Percentiles rank a stretch among this genome's conserved stretches.
Evolutionary conservation across 23 tunicate species (phyloP).

Genomic region (Halocynthia roretzi): DNA sequence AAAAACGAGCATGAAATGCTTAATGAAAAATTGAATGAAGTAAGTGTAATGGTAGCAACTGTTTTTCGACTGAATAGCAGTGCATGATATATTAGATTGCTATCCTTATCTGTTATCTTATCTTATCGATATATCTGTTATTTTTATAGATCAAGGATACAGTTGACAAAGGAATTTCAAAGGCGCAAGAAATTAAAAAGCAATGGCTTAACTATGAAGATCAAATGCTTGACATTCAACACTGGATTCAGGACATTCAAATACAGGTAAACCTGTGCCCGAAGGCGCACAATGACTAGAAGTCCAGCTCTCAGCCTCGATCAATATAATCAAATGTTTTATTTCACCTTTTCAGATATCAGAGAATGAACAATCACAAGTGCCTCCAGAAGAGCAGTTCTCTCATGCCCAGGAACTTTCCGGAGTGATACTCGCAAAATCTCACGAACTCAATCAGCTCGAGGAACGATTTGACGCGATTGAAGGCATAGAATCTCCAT

Average conservation of each 20-base stretch:
- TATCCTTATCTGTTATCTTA: not conserved
- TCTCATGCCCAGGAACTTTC: conserved; percentile 27
- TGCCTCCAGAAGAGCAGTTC: conserved; percentile 32
- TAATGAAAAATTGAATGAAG: conserved; percentile 20
- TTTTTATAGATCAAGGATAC: not conserved
- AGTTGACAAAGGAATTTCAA: conserved; percentile 6
- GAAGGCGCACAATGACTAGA: no score
- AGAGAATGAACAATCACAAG: conserved; percentile 48
- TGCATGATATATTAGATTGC: not conserved
- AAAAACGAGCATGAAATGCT: conserved; percentile 25
- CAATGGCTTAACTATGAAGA: conserved; percentile 68
- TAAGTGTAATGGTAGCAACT: not conserved
- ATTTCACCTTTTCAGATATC: conserved; percentile 27
- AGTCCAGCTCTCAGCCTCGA: no score
- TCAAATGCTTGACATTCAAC: conserved; percentile 30
- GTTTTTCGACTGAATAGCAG: not conserved
- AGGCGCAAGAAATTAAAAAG: conserved; percentile 29
- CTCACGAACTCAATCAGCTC: conserved; percentile 32
- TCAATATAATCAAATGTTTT: not conserved
- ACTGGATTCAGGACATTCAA: conserved; percentile 56
- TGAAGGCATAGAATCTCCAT: conserved; percentile 70
- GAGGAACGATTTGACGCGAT: conserved; percentile 42
- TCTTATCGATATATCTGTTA: not conserved
- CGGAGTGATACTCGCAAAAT: conserved; percentile 37
- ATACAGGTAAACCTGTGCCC: conserved; percentile 21